These are phyloP conservation scores for Dasypogon diadema DNA, from an alignment of 2,888 invertebrate species.

Conservation along the genomic window DNA sequence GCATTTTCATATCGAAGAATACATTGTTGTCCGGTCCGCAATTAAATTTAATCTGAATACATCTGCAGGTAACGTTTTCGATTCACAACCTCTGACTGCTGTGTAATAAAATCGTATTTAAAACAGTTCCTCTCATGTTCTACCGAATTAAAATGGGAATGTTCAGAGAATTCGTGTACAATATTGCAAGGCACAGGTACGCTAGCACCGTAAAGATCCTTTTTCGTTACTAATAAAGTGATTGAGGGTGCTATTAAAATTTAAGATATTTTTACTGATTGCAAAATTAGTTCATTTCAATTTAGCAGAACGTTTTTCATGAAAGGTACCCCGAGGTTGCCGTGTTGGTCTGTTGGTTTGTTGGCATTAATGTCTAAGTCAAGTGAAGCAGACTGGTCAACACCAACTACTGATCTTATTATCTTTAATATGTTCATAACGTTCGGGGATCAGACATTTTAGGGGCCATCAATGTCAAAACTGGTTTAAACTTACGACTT, in stretches of 20 bases:
- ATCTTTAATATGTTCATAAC: constrained; percentile 49
- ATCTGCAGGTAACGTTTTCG: no score
- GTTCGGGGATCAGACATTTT: constrained; percentile 49
- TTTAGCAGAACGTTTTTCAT: constrained; percentile 21
- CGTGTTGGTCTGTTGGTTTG: not conserved
- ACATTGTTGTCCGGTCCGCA: no score
- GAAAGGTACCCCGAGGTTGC: constrained; percentile 5
- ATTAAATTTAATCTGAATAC: no score
- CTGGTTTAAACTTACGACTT: constrained; percentile 51
- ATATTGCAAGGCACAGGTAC: no score
- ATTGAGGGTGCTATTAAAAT: constrained; percentile 18
- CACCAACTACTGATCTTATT: constrained; percentile 34
- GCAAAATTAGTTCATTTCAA: constrained; percentile 30
- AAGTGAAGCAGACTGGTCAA: not conserved
- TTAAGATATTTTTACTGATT: constrained; percentile 11
- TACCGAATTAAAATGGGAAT: no score
- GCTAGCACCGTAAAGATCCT: no score
- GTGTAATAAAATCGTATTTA: no score
- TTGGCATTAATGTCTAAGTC: constrained; percentile 29
- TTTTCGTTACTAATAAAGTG: constrained; percentile 8
- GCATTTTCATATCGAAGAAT: no score
- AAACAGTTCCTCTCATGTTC: no score
- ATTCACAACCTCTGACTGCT: no score
- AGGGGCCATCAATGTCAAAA: constrained; percentile 51
- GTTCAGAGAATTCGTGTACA: no score